phyloP scores from a whole-genome alignment of 2,797 vertebrate genomes.

The Coracias cyanogaster region DNA sequence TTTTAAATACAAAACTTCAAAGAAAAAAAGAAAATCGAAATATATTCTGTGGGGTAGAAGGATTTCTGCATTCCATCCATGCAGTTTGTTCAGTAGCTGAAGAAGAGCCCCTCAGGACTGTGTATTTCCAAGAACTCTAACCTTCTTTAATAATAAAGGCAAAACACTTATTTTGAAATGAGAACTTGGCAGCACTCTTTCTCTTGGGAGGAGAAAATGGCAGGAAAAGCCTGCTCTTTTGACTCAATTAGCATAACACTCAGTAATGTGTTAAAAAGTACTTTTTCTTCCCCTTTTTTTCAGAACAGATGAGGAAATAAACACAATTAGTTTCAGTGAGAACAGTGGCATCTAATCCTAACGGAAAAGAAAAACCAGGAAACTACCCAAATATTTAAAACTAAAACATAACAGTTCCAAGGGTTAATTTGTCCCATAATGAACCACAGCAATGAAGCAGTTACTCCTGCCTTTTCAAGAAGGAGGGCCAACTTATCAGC shows the following conservation, averaged over 20 bases:
- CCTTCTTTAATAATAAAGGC: background rate
- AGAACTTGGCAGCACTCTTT: background rate
- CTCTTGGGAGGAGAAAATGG: background rate
- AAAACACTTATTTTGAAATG: background rate
- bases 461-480: constrained; percentile 39
- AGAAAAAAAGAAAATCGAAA: background rate
- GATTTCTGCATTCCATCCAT: background rate
- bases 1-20: background rate
- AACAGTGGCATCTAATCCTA: background rate
- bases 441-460: constrained; percentile 45
- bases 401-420: background rate
- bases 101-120: background rate
- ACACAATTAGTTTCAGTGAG: background rate
- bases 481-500: constrained; percentile 58
- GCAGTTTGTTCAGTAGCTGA: background rate
- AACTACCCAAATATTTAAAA: background rate
- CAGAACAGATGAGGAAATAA: background rate
- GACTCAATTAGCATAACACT: background rate
- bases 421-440: background rate
- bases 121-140: background rate
- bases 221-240: background rate
- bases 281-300: background rate
- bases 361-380: background rate
- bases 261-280: background rate
- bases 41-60: background rate